phyloP scores from a whole-genome alignment of 2,113 vertebrate genomes.

The Hepsetus odoe region DNA sequence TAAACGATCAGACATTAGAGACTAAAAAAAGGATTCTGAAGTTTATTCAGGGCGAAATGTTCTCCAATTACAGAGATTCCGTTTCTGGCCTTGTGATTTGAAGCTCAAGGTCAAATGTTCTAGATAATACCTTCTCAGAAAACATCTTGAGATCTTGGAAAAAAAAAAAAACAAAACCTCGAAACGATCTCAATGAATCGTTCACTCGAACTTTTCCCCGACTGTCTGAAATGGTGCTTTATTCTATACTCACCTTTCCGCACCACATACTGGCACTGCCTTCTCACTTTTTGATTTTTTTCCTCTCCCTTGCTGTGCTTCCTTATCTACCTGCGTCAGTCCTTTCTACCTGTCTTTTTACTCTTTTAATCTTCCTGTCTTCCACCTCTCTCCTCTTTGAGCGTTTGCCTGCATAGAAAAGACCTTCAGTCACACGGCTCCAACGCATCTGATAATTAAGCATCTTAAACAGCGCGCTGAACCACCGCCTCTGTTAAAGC shows the following conservation, averaged over 20 bases:
- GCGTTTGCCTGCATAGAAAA: background rate
- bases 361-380: background rate
- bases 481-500: background rate
- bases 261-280: background rate
- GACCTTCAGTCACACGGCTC: background rate
- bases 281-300: background rate
- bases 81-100: too few relatives aligned
- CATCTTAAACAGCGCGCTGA: background rate
- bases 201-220: too few relatives aligned
- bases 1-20: too few relatives aligned
- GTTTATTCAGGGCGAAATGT: too few relatives aligned
- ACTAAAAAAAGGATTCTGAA: too few relatives aligned
- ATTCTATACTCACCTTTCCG: background rate
- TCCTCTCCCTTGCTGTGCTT: slow-evolving; percentile 3
- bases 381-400: background rate
- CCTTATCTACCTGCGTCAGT: background rate
- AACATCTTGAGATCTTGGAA: too few relatives aligned
- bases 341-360: background rate
- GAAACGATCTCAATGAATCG: too few relatives aligned
- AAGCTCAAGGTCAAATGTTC: too few relatives aligned
- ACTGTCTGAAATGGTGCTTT: too few relatives aligned
- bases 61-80: too few relatives aligned
- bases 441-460: background rate
- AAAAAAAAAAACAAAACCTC: too few relatives aligned
- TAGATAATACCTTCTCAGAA: too few relatives aligned